Conservation (phyloP, 1,140 invertebrate genomes). For the Drosophila varians region DNA sequence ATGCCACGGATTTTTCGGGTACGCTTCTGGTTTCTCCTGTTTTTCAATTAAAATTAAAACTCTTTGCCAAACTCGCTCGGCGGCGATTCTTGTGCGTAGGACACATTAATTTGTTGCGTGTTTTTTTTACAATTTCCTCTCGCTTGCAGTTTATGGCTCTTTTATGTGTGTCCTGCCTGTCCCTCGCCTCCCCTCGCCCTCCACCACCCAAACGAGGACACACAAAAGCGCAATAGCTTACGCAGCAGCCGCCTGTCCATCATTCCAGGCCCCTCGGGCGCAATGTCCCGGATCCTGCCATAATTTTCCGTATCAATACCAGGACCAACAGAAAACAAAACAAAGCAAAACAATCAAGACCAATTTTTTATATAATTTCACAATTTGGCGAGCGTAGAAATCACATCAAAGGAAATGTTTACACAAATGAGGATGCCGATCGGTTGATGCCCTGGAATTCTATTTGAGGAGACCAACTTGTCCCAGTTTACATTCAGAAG, state of each 20-base stretch:
- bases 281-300: background rate
- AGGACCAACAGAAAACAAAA: slow-evolving; percentile 1
- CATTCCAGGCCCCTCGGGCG: background rate
- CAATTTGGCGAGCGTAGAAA: slow-evolving; percentile 33
- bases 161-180: background rate
- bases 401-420: slow-evolving; percentile 4
- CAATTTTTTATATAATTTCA: slow-evolving; percentile 68
- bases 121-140: background rate
- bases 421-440: slow-evolving; percentile 16
- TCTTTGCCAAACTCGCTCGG: background rate
- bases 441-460: slow-evolving; percentile 10
- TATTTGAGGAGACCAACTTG: too few relatives aligned
- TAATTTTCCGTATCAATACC: slow-evolving; percentile 44
- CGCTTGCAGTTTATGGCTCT: slow-evolving; percentile 3
- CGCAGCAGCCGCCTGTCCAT: background rate
- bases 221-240: background rate
- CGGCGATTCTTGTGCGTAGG: background rate
- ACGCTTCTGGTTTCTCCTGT: background rate
- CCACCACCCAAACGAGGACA: background rate
- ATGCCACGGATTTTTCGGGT: background rate
- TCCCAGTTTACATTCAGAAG: too few relatives aligned
- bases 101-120: background rate
- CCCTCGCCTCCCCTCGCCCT: too few relatives aligned
- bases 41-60: slow-evolving; percentile 37
- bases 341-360: slow-evolving; percentile 55